Evolutionary conservation across 92 coral and sea anemone genomes (phyloP).

Genomic region (Umimayanthus kanabou): DNA sequence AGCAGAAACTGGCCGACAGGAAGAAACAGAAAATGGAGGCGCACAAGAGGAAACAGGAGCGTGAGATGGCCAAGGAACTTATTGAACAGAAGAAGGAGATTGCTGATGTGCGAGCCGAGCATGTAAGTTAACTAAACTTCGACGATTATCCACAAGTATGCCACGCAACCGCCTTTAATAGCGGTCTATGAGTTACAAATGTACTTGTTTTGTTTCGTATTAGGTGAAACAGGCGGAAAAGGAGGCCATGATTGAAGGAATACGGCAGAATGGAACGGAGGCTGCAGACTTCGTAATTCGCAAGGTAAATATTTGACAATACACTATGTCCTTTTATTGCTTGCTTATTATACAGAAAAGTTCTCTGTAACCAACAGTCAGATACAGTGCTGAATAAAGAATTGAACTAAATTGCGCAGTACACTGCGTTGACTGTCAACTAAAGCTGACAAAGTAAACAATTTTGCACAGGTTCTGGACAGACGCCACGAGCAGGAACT

Average conservation of each 20-base stretch:
- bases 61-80: slow-evolving; percentile 93
- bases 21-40: slow-evolving; percentile 88
- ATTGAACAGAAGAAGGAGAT: slow-evolving; percentile 95
- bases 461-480: slow-evolving; percentile 73
- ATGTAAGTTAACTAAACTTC: slow-evolving; percentile 56
- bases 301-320: slow-evolving; percentile 66
- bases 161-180: background rate
- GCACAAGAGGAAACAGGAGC: slow-evolving; percentile 86
- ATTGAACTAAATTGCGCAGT: too few relatives aligned
- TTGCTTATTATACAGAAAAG: background rate
- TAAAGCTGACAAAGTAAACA: background rate
- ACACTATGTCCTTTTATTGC: background rate
- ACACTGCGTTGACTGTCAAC: too few relatives aligned
- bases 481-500: slow-evolving; percentile 90
- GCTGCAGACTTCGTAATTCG: slow-evolving; percentile 96
- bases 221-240: slow-evolving; percentile 97
- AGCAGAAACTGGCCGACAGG: slow-evolving; percentile 83
- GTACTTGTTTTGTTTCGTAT: background rate
- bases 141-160: background rate
- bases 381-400: too few relatives aligned
- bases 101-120: slow-evolving; percentile 87
- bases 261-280: slow-evolving; percentile 92
- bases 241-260: slow-evolving; percentile 97
- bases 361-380: too few relatives aligned
- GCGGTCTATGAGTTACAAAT: background rate